Evolutionary conservation across 2,888 invertebrate species (phyloP), one percentile per base, ranked within the genome.

Genomic region (Meiosimyza platycephala): DNA sequence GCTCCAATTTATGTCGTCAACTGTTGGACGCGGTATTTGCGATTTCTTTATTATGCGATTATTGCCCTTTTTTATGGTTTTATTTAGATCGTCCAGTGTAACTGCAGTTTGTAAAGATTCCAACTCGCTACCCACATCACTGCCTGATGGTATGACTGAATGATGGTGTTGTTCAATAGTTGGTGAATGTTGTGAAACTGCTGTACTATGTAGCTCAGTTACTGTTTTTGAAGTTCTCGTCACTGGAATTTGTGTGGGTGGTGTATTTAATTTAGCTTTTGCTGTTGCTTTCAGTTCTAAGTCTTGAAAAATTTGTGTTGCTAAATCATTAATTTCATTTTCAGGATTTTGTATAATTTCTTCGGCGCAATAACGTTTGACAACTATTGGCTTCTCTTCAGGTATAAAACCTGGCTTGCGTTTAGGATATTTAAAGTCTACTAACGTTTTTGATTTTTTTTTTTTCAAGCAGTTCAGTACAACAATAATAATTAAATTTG

Each of bases 291-390:
- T n/a, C 28, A 51, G 50, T 65, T 65, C 65, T 50, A 65, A 13
- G 22, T 65, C 33, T 65, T 65, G 50, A 65, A 65, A 65, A 28
- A 65, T 54, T 65, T 51, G 51, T n/a, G 18, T 15, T 28, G 65
- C 65, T 65, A 65, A 65, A 51, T 65, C 65, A 52, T 65, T 28
- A 33, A 65, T 51, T 51, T 65, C 65, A 13, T 65, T 51, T 18
- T 65, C 52, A 33, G 52, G 52, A n/a, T 65, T 52, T 51, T 52
- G 51, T 33, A 65, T 51, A 7, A 65, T 65, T 51, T 65, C 51
- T 54, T 65, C 65, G 9, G 15, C 65, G 28, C 22, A 28, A 40
- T 28, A 65, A 47, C 52, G 65, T 15, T 65, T 65, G n/a, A 65
- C 65, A 52, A 65, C 22, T n/a, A 51, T 47, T 1, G 65, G 65